Conservation (phyloP, 2,797 vertebrate species). For the Liparis tanakae region DNA sequence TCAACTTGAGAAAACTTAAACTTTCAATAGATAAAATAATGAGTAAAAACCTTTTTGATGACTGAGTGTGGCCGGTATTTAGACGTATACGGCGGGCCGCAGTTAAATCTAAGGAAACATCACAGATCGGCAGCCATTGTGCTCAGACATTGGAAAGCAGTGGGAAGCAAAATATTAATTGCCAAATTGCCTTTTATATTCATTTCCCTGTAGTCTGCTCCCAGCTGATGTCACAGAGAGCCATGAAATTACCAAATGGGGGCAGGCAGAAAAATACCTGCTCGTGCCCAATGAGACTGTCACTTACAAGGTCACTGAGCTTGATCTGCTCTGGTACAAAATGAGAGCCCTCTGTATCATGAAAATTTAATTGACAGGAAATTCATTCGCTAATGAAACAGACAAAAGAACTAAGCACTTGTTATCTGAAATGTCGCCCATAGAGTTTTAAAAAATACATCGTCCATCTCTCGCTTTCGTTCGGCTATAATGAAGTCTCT, state of each 20-base stretch:
- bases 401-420: conserved; percentile 66
- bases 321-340: conserved; percentile 48
- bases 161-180: conserved; percentile 21
- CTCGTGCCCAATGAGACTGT: conserved; percentile 39
- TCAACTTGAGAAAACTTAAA: background rate
- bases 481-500: conserved; percentile 71
- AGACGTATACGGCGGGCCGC: background rate
- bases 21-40: background rate
- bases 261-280: conserved; percentile 43
- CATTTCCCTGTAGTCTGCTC: conserved; percentile 35
- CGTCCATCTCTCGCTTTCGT: conserved; percentile 48
- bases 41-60: background rate
- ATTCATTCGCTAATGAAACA: conserved; percentile 68
- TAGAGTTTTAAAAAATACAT: conserved; percentile 51
- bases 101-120: conserved; percentile 5
- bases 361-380: conserved; percentile 67
- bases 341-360: conserved; percentile 39
- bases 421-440: conserved; percentile 65
- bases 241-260: conserved; percentile 55
- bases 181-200: conserved; percentile 54
- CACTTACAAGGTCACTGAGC: conserved; percentile 63
- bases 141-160: conserved; percentile 6
- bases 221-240: conserved; percentile 34
- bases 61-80: background rate
- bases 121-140: conserved; percentile 14